These are phyloP conservation scores for Ichneumoninae sp. DNA, from an alignment of 2,888 invertebrate genomes.

Conservation along the genomic window DNA sequence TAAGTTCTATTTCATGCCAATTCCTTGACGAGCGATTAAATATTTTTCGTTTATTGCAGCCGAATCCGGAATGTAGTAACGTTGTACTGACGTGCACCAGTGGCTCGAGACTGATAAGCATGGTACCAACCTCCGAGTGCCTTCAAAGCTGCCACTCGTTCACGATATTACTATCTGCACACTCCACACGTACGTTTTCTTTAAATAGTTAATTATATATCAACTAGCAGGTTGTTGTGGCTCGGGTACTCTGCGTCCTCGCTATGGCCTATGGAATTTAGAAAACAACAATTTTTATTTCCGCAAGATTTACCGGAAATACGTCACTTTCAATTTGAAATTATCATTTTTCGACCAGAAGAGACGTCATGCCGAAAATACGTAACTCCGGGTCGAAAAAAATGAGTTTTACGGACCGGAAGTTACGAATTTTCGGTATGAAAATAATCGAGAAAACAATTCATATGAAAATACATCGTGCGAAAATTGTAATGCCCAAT, in stretches of 20 bases:
- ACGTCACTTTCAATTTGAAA: not conserved
- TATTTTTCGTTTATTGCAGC: conserved; percentile 82
- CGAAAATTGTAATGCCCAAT: too few species aligned
- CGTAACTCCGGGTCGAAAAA: too few species aligned
- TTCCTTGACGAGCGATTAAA: conserved; percentile 24
- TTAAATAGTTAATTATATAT: conserved; percentile 6
- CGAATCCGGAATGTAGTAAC: conserved; percentile 93
- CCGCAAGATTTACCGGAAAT: too few species aligned
- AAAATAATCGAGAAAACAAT: not conserved
- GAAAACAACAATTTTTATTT: not conserved
- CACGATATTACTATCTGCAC: conserved; percentile 88
- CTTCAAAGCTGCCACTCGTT: conserved; percentile 89
- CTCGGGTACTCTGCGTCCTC: not conserved
- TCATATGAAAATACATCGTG: too few species aligned
- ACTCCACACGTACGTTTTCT: conserved; percentile 90
- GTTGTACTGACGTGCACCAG: conserved; percentile 90
- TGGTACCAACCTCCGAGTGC: conserved; percentile 92
- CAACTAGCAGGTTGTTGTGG: conserved; percentile 19
- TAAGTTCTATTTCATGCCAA: conserved; percentile 1
- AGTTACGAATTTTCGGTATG: not conserved
- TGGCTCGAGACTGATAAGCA: conserved; percentile 89
- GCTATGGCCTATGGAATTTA: too few species aligned
- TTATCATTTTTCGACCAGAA: too few species aligned
- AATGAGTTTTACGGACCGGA: too few species aligned
- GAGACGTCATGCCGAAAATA: too few species aligned